Evolutionary conservation across 2,888 invertebrate genomes (phyloP), one percentile per base, ranked within the genome.

Genomic region (Sialis fuliginosa): DNA sequence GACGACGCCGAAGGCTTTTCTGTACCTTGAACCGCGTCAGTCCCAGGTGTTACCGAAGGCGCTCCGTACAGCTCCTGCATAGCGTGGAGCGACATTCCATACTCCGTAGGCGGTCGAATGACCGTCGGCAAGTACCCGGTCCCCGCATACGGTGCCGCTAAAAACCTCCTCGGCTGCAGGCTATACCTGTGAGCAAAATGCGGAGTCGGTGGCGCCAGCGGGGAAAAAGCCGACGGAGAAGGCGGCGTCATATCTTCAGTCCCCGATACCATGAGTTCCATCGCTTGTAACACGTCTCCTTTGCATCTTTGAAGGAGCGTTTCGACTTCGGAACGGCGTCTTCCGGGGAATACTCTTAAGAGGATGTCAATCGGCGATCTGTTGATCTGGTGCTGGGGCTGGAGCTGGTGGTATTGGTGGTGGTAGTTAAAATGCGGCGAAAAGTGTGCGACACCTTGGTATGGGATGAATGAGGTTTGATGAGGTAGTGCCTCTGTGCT

Each of bases 341-440:
- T 77, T 55, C 84, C 79, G 0, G 93, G 93, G 61, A 95, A 95
- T 1, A 93, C 89, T 54, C 91, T 76, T 54, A 86, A 74, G 7
- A 95, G 70, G 1, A 91, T 86, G 61, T 93, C 92, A 1, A 93
- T 78, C 0, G 92, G 88, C 0, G 87, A 86, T 46, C 86, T 71
- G 44, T 58, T 61, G 5, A 55, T 46, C 55, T 54, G 0, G 58
- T 54, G 48, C 6, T 39, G 22, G 45, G 58, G 62, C 4, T 56
- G 46, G 55, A 55, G 1, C 58, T 55, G 48, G 58, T 65, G 31
- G 52, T 60, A 54, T 42, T 51, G 55, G 61, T 64, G 52, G 61
- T 55, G 53, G 48, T 64, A 60, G 52, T 48, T 62, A 56, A 54
- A 64, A 54, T 56, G 55, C 39, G 65, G 64, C 39, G 57, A 58